Evolutionary conservation across 2,797 vertebrate species (phyloP).

Genomic region (Valencia hispanica): DNA sequence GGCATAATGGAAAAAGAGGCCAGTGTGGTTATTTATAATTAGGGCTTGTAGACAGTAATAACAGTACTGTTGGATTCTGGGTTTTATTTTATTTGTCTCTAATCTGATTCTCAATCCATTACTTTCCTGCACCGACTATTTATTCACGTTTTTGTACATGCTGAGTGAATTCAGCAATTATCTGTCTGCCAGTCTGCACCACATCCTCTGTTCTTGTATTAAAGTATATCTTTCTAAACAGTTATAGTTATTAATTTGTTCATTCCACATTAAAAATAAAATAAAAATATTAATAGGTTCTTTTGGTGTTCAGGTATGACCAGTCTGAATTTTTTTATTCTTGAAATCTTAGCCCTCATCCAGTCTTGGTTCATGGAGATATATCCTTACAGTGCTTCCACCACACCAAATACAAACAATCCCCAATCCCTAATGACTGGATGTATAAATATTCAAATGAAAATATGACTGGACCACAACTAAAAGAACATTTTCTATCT

Average conservation of each 20-base stretch:
- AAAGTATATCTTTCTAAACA: not conserved
- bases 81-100: slow-evolving; percentile 39
- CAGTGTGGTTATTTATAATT: slow-evolving; percentile 52
- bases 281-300: not conserved
- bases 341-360: not conserved
- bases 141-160: slow-evolving; percentile 31
- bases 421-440: not conserved
- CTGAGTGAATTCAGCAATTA: slow-evolving; percentile 14
- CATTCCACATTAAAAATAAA: not conserved
- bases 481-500: not conserved
- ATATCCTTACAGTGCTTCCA: not conserved
- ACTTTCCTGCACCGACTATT: slow-evolving; percentile 33
- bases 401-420: not conserved
- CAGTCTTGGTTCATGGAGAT: not conserved
- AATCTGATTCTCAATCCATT: slow-evolving; percentile 52
- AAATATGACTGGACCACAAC: not conserved
- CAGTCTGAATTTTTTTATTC: not conserved
- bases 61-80: slow-evolving; percentile 35
- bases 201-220: slow-evolving; percentile 2
- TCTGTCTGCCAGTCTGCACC: not conserved
- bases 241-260: not conserved
- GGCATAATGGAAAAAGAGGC: slow-evolving; percentile 31
- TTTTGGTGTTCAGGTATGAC: not conserved
- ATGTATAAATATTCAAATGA: not conserved
- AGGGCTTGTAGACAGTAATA: slow-evolving; percentile 39